Evolutionary conservation across 2,113 vertebrate species (phyloP), one percentile per base, ranked within the genome.

Genomic region (Romanogobio albipinnatus): DNA sequence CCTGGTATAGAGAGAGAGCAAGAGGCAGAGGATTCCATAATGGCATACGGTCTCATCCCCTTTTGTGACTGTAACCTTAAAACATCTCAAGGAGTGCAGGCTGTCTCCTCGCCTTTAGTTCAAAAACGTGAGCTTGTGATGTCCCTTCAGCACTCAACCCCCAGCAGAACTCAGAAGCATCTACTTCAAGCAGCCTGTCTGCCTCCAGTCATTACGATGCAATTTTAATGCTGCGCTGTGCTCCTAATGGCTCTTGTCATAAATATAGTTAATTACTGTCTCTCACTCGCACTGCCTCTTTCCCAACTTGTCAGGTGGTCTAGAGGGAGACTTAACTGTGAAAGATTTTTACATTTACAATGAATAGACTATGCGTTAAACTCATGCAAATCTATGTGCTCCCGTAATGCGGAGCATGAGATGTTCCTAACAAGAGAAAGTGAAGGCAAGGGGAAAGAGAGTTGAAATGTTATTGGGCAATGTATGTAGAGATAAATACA

Each of bases 121-220:
- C 24, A 66, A 81, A 49, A 53, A 81, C 45, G 11, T 53, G 45
- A 81, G 62, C 45, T 53, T 66, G 61, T 36, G 79, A 51, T 68
- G 79, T 81, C 79, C 62, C 79, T 53, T 81, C 62, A 81, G 45
- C 45, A 81, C 78, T 81, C 15, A 51, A 68, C 62, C 62, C 78
- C 43, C 79, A 51, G 79, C 26, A 62, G 39, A 80, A 64, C 77
- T 62, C n/a, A 43, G 9, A 62, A 47, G 36, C 17, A 47, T 79
- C 22, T n/a, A 45, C 77, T 80, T 80, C 59, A 51, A 51, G 79
- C 24, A 43, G 43, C 14, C 45, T 66, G 26, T 81, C 79, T 53
- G 79, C 59, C 79, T 81, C 62, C 62, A 68, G 62, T 47, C 79
- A 64, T 66, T 81, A 49, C 15, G 26, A 81, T 81, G 62, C 43